Base-by-base conservation (phyloP, 2,113 vertebrate species). In the Hippocampus barbouri region DNA sequence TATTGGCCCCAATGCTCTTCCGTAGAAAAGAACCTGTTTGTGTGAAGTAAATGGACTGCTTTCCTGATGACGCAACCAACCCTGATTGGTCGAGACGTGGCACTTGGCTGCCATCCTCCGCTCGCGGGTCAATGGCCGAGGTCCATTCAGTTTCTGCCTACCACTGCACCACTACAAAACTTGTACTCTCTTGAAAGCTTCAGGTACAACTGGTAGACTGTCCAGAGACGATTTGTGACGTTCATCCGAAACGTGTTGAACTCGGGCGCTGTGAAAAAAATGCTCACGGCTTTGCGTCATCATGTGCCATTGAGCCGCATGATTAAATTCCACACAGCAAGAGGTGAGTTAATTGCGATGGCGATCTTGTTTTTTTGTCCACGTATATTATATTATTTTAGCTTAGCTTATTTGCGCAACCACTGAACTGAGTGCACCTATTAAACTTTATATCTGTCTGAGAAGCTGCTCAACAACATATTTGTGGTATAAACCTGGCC, bases 311-410 rank as follows among this genome's bases (percentile, higher is more conserved):
- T 54, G 30, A 21, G 68, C 1, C 30, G 49, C 11, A 54, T 70
- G 65, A 72, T 72, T 51, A 81, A 78, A 71, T 70, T 91, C 77
- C 88, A 88, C 78, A 59, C 40, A 57, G 68, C 71, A 30, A 68
- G 66, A 68, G 92, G 92, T 93, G 86, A 92, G 92, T 90, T 78
- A 66, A 38, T 45, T 45, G 12, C 67, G 47, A 66, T 79, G 73
- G 75, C 75, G 41, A 80, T 23, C 8, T 27, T 11, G n/a, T 49
- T 1, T 66, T 51, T 51, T 38, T 38, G 6, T 30, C 30, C 30
- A 30, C 30, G 30, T 30, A 4, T 30, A 30, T 30, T 30, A 2
- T 30, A 30, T 38, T 38, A 6, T 38, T 38, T 38, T 6, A 38
- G 34, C 0, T 38, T 38, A 38, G 34, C 0, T 38, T 38, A 38